Evolutionary conservation across 2,888 invertebrate species (phyloP).

Genomic region (Scaptomyza parva): DNA sequence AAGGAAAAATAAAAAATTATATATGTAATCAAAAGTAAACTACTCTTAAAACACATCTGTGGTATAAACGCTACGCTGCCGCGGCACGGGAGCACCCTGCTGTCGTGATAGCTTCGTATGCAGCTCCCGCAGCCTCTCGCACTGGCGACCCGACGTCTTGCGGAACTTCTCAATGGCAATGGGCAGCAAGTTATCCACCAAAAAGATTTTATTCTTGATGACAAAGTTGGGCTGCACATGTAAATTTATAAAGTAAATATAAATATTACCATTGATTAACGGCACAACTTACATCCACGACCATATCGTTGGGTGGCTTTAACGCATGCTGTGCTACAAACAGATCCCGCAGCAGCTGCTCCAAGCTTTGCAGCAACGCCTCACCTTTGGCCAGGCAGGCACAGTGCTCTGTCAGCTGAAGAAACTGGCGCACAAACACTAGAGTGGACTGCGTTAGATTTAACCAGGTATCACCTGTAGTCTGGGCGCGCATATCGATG

Average conservation of each 20-base stretch:
- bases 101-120: conserved; percentile 72
- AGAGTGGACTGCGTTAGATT: conserved; percentile 84
- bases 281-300: conserved; percentile 81
- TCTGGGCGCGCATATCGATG: conserved; percentile 82
- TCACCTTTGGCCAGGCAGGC: conserved; percentile 84
- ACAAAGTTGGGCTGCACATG: conserved; percentile 84
- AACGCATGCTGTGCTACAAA: conserved; percentile 83
- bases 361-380: conserved; percentile 78
- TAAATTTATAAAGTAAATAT: neutral
- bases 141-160: conserved; percentile 77
- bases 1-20: conserved; percentile 80
- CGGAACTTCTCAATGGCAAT: conserved; percentile 83
- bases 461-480: conserved; percentile 85
- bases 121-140: conserved; percentile 75
- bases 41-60: conserved; percentile 83
- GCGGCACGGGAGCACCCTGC: conserved; percentile 82
- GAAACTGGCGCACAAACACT: conserved; percentile 83
- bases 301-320: conserved; percentile 80
- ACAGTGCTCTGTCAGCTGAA: conserved; percentile 83
- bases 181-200: conserved; percentile 83
- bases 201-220: conserved; percentile 82
- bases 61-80: conserved; percentile 84
- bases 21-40: conserved; percentile 80
- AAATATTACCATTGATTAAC: neutral
- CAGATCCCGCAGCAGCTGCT: conserved; percentile 81